Evolutionary conservation across 2,113 vertebrate genomes (phyloP).

Genomic region (Equus przewalskii): DNA sequence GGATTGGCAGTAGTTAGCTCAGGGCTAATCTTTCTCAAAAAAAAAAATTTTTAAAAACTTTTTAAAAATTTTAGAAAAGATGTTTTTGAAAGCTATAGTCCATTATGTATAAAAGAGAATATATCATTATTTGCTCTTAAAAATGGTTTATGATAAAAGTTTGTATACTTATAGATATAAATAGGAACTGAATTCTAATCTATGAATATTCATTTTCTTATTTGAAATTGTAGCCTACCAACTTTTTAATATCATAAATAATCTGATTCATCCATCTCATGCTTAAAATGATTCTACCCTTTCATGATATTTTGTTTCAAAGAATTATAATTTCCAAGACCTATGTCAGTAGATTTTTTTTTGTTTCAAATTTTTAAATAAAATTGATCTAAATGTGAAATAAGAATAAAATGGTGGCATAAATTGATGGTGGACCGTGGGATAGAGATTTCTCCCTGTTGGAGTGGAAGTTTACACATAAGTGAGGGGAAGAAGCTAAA

Average conservation of each 20-base stretch:
- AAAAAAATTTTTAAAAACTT: no score
- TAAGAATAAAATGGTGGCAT: neutral
- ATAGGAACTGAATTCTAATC: neutral
- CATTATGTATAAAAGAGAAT: neutral
- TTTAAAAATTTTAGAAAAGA: neutral
- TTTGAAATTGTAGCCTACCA: neutral
- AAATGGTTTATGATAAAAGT: neutral
- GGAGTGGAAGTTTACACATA: neutral
- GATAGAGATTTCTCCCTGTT: neutral
- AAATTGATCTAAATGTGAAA: neutral
- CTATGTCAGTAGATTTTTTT: neutral
- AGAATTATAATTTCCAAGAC: neutral
- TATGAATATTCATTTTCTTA: neutral
- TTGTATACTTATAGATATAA: neutral
- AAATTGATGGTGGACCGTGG: neutral
- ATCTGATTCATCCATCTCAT: neutral
- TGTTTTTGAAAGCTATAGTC: neutral
- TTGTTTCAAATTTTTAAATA: neutral
- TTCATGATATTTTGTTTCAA: neutral
- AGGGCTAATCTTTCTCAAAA: no score
- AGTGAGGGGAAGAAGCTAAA: neutral
- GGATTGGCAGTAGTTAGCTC: no score
- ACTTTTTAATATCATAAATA: neutral
- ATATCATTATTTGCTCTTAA: neutral
- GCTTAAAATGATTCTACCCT: neutral